Percentiles rank a stretch among this genome's conserved stretches.
phyloP scores from a whole-genome alignment of 2,113 vertebrate species.

The Bujurquina vittata region DNA sequence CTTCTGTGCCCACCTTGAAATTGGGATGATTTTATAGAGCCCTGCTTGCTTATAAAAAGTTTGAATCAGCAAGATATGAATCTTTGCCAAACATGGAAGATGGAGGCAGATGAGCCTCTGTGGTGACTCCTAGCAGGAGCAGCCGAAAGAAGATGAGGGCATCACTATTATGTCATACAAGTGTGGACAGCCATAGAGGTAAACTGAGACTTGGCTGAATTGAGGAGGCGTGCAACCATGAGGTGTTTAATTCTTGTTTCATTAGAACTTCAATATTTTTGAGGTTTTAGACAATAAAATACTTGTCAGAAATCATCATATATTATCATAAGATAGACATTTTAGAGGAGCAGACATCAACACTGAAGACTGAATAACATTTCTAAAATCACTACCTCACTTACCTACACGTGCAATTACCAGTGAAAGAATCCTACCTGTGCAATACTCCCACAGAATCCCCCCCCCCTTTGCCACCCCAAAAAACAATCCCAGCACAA shows the following conservation, averaged over 20 bases:
- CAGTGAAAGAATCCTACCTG: no score
- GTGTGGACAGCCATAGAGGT: not conserved
- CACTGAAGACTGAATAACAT: no score
- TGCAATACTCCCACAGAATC: no score
- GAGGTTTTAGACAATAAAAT: not conserved
- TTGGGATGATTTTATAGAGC: not conserved
- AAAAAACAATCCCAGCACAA: no score
- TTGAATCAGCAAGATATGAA: not conserved
- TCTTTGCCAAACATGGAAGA: not conserved
- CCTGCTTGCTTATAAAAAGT: not conserved
- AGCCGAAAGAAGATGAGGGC: not conserved
- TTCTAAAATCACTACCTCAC: no score
- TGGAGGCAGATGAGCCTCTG: not conserved
- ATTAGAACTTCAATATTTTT: not conserved
- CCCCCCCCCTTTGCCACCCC: no score
- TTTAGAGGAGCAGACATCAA: not conserved
- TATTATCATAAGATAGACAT: not conserved
- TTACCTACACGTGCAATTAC: no score
- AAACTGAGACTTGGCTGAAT: not conserved
- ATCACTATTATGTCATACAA: not conserved
- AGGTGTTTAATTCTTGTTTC: not conserved
- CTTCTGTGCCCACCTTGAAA: not conserved
- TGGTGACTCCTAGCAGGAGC: accelerated
- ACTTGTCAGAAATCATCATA: not conserved
- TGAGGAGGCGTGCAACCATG: not conserved